These are phyloP conservation scores for Rhagophthalmus giganteus DNA, from an alignment of 2,888 invertebrate genomes.

Conservation along the genomic window DNA sequence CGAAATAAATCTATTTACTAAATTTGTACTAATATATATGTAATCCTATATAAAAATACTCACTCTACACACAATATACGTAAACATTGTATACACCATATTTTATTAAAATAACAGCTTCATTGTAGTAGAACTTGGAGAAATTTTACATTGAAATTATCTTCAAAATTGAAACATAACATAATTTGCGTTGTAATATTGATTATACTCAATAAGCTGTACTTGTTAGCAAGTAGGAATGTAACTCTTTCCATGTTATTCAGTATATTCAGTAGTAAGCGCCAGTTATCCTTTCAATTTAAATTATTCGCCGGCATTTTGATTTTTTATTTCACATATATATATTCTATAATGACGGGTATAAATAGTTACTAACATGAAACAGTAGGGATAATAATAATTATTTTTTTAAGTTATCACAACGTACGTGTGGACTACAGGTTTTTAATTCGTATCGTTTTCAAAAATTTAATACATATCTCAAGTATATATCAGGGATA, in stretches of 20 bases:
- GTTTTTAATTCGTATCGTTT: conserved; percentile 42
- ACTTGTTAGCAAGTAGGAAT: neutral
- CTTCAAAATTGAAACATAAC: conserved; percentile 5
- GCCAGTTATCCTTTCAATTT: neutral
- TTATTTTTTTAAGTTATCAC: conserved; percentile 35
- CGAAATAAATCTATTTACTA: conserved; percentile 38
- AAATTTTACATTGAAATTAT: conserved; percentile 6
- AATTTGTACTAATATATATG: conserved; percentile 56
- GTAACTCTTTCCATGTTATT: neutral
- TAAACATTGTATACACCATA: conserved; percentile 39
- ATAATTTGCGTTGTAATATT: too few relatives aligned
- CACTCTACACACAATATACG: conserved; percentile 55
- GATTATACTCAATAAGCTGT: neutral
- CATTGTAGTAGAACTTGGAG: conserved; percentile 12
- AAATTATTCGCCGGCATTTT: conserved; percentile 9
- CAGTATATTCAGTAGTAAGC: conserved; percentile 5
- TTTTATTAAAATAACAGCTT: conserved; percentile 18
- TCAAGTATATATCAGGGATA: conserved; percentile 20
- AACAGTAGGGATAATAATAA: conserved; percentile 18
- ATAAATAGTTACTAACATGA: conserved; percentile 18
- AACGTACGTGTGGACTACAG: conserved; percentile 38
- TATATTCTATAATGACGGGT: conserved; percentile 4
- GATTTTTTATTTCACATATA: conserved; percentile 22
- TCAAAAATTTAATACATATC: conserved; percentile 30
- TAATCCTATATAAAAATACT: conserved; percentile 57